Conservation (phyloP, 2,888 invertebrate genomes). For the Melipona beecheii region DNA sequence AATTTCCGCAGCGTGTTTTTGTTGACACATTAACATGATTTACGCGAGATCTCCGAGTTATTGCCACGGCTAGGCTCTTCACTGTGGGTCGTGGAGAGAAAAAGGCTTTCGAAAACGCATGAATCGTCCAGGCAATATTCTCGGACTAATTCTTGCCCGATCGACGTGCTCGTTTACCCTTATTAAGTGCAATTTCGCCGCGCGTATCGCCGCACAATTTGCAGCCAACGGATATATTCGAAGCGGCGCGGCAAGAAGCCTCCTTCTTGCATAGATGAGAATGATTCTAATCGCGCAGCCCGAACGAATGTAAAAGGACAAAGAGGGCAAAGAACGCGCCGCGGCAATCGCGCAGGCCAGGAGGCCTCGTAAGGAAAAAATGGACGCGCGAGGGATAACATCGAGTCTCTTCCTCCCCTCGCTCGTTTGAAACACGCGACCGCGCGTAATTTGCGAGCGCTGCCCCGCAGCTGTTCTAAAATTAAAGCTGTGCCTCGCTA, state of each 20-base stretch:
- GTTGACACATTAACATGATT: too few species aligned
- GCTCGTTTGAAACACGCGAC: constrained; percentile 31
- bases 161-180: constrained; percentile 40
- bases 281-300: constrained; percentile 35
- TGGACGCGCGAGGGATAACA: constrained; percentile 30
- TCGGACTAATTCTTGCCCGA: constrained; percentile 33
- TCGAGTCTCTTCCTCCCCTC: not conserved
- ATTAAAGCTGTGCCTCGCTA: constrained; percentile 31
- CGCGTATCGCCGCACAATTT: constrained; percentile 38
- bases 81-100: not conserved
- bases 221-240: constrained; percentile 29
- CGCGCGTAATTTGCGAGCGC: constrained; percentile 31
- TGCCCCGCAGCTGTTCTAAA: constrained; percentile 35
- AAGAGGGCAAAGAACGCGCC: constrained; percentile 10
- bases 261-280: constrained; percentile 24
- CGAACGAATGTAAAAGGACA: constrained; percentile 27
- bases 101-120: not conserved
- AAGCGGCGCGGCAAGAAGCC: constrained; percentile 1
- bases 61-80: too few species aligned
- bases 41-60: too few species aligned
- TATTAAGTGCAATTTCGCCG: constrained; percentile 48
- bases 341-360: not conserved
- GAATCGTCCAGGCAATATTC: constrained; percentile 15
- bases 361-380: constrained; percentile 8
- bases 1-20: too few species aligned